Evolutionary conservation across 2,888 invertebrate species (phyloP), one percentile per base, ranked within the genome.

Genomic region (Pristionchus entomophagus): DNA sequence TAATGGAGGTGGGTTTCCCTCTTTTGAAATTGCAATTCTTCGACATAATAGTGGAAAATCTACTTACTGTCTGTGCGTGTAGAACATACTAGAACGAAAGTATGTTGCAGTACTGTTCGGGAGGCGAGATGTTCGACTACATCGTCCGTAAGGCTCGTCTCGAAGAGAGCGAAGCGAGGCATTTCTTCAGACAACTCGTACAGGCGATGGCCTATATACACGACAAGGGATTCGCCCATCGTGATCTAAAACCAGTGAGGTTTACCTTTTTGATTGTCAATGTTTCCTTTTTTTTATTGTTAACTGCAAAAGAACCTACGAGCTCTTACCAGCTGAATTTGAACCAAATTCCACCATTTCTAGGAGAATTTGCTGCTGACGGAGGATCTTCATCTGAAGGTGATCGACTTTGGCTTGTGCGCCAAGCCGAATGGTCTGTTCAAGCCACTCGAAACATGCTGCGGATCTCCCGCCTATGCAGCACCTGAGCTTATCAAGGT

Each of bases 351-450:
- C n/a, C n/a, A n/a, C n/a, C n/a, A n/a, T 8, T 56, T 89, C 62
- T 91, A 96, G 96, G 96, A 97, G 94, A 97, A 97, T 94, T 95
- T 96, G 81, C 95, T 96, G 84, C 94, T 96, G 78, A 94, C 96
- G 84, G 96, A 96, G 94, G 95, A 95, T 90, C 95, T 96, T 91
- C 96, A 96, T 91, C 94, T 97, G 83, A 96, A 96, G 93, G 94
- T 96, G 85, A 97, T 97, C 89, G 96, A 96, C 94, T 97, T 96
- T 95, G 96, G 96, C 29, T 94, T 96, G 73, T 96, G 96, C 94
- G 96, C 96, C 12, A 96, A 96, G 92, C 95, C 94, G 95, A 94
- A 95, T 65, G 84, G 62, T 10, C 29, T 84, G 19, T 49, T 41
- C 45, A 38, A 82, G n/a, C 85, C 89, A 26, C 87, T 93, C 59